Percentiles rank a stretch among this genome's conserved stretches.
Evolutionary conservation across 2,113 vertebrate species (phyloP).

Genomic region (Crotalus viridis): DNA sequence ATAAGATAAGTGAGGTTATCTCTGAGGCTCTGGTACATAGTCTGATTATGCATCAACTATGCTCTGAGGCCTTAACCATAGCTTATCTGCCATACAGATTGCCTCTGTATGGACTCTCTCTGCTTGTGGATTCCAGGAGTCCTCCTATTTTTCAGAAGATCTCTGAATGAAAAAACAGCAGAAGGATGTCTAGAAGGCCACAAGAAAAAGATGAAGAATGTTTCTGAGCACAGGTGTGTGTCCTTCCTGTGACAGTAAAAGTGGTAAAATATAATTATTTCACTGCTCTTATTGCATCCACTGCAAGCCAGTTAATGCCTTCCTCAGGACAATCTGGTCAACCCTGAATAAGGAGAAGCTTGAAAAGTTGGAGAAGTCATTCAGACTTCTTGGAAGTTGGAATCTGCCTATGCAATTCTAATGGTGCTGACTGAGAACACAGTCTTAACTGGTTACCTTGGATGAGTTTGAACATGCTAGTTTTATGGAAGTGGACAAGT

Average conservation of each 20-base stretch:
- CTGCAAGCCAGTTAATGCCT: not conserved
- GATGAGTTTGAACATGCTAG: not conserved
- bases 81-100: not conserved
- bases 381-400: not conserved
- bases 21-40: not conserved
- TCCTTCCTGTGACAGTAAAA: not conserved
- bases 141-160: not conserved
- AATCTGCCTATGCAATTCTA: not conserved
- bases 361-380: not conserved
- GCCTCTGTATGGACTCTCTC: not conserved
- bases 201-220: not conserved
- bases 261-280: not conserved
- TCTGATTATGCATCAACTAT: not conserved
- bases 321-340: not conserved
- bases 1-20: not conserved
- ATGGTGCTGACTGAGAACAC: not conserved
- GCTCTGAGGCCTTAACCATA: not conserved
- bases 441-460: not conserved
- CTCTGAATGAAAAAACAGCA: not conserved
- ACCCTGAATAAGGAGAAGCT: not conserved
- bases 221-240: not conserved
- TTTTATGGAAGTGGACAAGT: not conserved
- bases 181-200: not conserved
- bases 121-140: not conserved
- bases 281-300: not conserved